Conservation (phyloP, 1,140 invertebrate genomes). For the Zaprionus nigranus region DNA sequence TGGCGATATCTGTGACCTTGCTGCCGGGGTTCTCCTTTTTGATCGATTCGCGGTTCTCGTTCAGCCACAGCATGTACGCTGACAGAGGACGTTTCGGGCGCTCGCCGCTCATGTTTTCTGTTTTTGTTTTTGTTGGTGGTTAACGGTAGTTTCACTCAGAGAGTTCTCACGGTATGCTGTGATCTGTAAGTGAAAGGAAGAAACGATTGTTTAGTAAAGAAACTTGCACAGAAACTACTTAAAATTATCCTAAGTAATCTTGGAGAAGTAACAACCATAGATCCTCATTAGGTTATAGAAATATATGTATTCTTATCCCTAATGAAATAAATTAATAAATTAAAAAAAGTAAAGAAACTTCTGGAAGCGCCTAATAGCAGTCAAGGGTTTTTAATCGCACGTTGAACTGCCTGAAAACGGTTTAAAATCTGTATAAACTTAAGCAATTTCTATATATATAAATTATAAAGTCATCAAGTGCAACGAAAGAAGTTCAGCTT, state of each 20-base stretch:
- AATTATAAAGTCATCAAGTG: no score
- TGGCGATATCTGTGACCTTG: conserved; percentile 92
- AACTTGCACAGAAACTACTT: no score
- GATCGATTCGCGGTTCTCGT: conserved; percentile 91
- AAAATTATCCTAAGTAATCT: no score
- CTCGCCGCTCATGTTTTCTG: conserved; percentile 89
- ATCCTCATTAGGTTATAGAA: no score
- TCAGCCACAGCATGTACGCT: conserved; percentile 95
- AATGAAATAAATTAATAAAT: no score
- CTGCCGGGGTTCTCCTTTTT: conserved; percentile 93
- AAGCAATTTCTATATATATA: no score
- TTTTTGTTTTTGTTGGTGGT: conserved; percentile 16
- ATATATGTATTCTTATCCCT: no score
- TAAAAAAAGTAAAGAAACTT: background rate
- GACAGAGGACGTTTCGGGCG: conserved; percentile 93
- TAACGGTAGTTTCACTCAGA: conserved; percentile 7
- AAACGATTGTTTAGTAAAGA: background rate
- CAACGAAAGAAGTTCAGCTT: no score
- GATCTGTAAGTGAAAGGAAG: conserved; percentile 19
- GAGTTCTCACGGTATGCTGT: conserved; percentile 16
- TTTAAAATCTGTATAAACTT: no score
- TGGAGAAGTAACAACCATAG: no score
- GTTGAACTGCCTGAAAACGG: no score
- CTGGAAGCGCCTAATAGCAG: background rate
- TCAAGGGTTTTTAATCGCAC: background rate